Conservation (phyloP, 2,797 vertebrate genomes). For the Anas capensis region DNA sequence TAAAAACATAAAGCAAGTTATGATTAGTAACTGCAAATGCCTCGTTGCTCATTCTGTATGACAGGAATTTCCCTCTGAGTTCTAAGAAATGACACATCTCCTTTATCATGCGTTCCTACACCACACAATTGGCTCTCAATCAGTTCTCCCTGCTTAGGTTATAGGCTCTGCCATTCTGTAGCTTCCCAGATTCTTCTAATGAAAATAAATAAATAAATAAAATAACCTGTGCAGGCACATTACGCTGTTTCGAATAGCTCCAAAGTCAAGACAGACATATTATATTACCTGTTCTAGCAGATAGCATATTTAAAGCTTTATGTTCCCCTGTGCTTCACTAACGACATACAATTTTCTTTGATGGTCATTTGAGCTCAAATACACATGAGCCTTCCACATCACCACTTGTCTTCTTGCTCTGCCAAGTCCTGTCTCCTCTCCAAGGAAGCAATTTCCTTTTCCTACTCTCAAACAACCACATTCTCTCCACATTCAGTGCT, state of each 20-base stretch:
- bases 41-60: neutral
- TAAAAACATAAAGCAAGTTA: neutral
- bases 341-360: rapidly evolving
- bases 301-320: neutral
- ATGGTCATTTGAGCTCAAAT: neutral
- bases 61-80: neutral
- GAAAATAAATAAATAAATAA: neutral
- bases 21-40: neutral
- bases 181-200: neutral
- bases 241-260: neutral
- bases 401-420: neutral
- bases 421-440: neutral
- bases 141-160: neutral
- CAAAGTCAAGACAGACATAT: neutral
- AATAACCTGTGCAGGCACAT: neutral
- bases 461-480: neutral
- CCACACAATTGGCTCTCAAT: neutral
- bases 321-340: neutral
- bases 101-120: neutral
- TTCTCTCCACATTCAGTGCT: neutral
- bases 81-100: neutral
- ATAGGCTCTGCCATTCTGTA: neutral
- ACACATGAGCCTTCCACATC: neutral
- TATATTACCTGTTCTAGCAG: neutral
- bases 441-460: neutral